A percentile compares a stretch with the other conserved stretches of the same genome.
Evolutionary conservation across 2,888 invertebrate genomes (phyloP).

Genomic region (Orthonychiurus folsomi): DNA sequence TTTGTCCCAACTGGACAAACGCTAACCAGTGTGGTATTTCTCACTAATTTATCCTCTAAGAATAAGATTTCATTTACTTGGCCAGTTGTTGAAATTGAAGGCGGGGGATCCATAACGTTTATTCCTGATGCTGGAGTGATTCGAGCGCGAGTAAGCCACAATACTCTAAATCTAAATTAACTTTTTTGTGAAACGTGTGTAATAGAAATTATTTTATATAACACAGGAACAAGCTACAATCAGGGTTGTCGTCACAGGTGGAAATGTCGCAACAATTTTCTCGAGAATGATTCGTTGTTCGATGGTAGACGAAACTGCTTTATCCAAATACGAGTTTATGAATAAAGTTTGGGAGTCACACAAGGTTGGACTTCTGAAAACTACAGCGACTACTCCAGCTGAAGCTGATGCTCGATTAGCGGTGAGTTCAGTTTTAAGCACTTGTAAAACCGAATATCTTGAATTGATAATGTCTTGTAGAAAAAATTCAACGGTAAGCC

Average conservation of each 20-base stretch:
- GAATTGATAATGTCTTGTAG: background rate
- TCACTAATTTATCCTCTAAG: conserved; percentile 29
- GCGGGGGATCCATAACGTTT: conserved; percentile 33
- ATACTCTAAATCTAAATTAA: no score
- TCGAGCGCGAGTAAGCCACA: conserved; percentile 25
- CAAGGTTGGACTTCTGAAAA: background rate
- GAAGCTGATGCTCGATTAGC: background rate
- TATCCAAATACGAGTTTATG: conserved; percentile 17
- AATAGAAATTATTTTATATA: background rate
- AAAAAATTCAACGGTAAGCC: conserved; percentile 15
- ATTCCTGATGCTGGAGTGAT: conserved; percentile 29
- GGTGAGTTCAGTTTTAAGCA: background rate
- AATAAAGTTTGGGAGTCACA: background rate
- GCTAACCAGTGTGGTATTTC: conserved; percentile 23
- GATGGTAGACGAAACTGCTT: conserved; percentile 26
- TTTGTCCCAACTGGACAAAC: conserved; percentile 32
- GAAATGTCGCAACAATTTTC: conserved; percentile 24
- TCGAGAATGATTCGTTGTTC: conserved; percentile 22
- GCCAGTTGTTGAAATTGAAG: conserved; percentile 27
- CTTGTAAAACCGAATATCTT: no score
- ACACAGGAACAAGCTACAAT: conserved; percentile 15
- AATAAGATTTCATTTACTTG: conserved; percentile 32
- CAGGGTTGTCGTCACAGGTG: conserved; percentile 28
- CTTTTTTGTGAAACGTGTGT: background rate
- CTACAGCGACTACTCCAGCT: background rate